A percentile compares a stretch with the other conserved stretches of the same genome.
phyloP scores from a whole-genome alignment of 30 jellyfish, hydroid and myxozoan genomes.

The Aurelia coerulea region DNA sequence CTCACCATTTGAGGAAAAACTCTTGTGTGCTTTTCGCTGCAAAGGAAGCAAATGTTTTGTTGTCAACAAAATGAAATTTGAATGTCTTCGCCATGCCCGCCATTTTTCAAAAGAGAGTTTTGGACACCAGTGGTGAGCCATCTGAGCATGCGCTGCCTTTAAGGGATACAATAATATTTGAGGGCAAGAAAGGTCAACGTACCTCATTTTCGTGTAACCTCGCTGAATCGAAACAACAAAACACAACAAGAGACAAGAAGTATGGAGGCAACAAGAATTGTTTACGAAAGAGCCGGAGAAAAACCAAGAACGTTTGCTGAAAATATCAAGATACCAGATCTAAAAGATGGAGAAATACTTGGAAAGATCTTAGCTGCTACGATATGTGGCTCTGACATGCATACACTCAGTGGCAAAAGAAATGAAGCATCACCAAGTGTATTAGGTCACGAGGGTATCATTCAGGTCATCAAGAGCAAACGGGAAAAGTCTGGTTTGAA shows the following conservation, averaged over 20 bases:
- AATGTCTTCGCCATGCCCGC: conserved; percentile 60
- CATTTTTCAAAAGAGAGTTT: conserved; percentile 11
- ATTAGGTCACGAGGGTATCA: conserved; percentile 70
- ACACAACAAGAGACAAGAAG: neutral
- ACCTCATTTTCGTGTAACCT: too few relatives aligned
- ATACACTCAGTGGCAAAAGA: conserved; percentile 46
- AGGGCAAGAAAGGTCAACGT: too few relatives aligned
- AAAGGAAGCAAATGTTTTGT: conserved; percentile 50
- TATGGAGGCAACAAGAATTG: conserved; percentile 52
- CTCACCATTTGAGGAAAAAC: neutral
- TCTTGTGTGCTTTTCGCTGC: conserved; percentile 66
- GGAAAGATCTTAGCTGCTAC: conserved; percentile 65
- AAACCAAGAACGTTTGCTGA: conserved; percentile 10
- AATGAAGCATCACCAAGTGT: conserved; percentile 66
- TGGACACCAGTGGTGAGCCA: too few relatives aligned
- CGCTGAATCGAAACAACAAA: neutral
- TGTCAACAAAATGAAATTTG: conserved; percentile 33
- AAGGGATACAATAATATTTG: too few relatives aligned
- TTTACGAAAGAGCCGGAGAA: conserved; percentile 2
- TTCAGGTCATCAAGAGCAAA: conserved; percentile 34
- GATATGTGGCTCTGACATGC: conserved; percentile 73
- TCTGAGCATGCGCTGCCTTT: too few relatives aligned
- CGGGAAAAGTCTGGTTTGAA: conserved; percentile 6
- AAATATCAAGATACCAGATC: conserved; percentile 19
- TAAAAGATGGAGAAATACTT: conserved; percentile 49